Base-by-base conservation (phyloP, 2,888 invertebrate genomes). In the Eupithecia abbreviata region DNA sequence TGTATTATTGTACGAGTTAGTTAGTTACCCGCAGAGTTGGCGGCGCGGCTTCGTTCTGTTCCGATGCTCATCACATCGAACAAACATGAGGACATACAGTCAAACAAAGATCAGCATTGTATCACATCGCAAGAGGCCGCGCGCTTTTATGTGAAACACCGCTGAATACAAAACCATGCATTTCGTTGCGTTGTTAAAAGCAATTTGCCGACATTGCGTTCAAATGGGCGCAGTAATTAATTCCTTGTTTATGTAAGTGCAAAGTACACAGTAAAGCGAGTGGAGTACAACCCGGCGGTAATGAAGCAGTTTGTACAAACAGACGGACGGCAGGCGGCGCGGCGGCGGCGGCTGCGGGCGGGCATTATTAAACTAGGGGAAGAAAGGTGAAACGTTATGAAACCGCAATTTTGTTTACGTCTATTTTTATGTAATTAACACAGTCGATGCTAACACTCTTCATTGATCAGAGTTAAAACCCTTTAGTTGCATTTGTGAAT, bases 191-290 rank as follows among this genome's bases (percentile, higher is more conserved):
- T 41, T 65, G 41, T 65, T 30, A 41, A 65, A 65, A 65, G 18
- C n/a, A 67, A 41, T 41, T 66, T 67, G 7, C 7, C 2, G 15
- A 67, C 13, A 41, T 65, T 65, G 42, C n/a, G 15, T 45, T 67
- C 9, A 45, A 68, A 68, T 45, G 6, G 43, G 68, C 68, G 43
- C 68, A 68, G 68, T 18, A 68, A 68, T 68, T 68, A 68, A 68
- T 68, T 68, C 45, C 68, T 47, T 45, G 67, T 67, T 47, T 68
- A 47, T 68, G 45, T 68, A 45, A 68, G 68, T 68, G 45, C 10
- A 43, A 68, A 68, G 45, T 10, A 68, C n/a, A 42, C n/a, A 15
- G 30, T 62, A 30, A 30, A 18, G n/a, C 43, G 15, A 41, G 43
- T 7, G 67, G 67, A 12, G 68, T 41, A 41, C 68, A 43, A 68